These are phyloP conservation scores for Dryomyza anilis DNA, from an alignment of 2,888 invertebrate species.

Conservation along the genomic window DNA sequence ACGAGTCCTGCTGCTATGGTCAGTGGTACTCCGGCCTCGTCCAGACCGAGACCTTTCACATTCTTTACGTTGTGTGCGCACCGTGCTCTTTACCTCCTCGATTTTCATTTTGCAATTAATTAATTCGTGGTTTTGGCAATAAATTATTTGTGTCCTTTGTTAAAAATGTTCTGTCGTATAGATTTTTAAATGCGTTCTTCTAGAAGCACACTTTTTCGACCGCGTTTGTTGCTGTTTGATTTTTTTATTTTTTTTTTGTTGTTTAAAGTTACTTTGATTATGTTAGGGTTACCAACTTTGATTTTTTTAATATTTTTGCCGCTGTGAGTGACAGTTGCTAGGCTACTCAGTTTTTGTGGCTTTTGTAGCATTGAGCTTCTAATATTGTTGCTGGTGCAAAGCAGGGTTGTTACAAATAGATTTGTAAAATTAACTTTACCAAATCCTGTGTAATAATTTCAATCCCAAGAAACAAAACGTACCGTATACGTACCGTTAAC, in stretches of 20 bases:
- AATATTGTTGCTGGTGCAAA: background rate
- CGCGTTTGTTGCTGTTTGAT: slow-evolving; percentile 9
- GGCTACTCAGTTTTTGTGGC: background rate
- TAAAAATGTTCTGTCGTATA: slow-evolving; percentile 3
- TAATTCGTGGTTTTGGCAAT: background rate
- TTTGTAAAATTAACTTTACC: too few species aligned
- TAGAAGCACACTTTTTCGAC: slow-evolving; percentile 36
- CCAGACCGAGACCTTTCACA: slow-evolving; percentile 95
- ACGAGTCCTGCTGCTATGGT: slow-evolving; percentile 92
- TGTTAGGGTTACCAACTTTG: too few species aligned
- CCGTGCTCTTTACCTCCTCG: slow-evolving; percentile 97
- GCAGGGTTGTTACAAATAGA: background rate
- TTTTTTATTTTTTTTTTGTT: slow-evolving; percentile 5
- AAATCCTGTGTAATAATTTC: too few species aligned
- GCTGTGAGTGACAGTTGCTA: slow-evolving; percentile 14
- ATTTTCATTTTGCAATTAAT: slow-evolving; percentile 79
- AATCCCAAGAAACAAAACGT: too few species aligned
- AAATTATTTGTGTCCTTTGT: slow-evolving; percentile 30
- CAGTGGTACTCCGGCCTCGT: slow-evolving; percentile 87
- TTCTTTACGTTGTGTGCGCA: slow-evolving; percentile 96
- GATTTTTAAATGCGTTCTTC: slow-evolving; percentile 25
- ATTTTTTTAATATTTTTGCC: too few species aligned
- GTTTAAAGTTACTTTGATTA: too few species aligned
- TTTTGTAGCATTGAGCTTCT: background rate
- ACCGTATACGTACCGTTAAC: too few species aligned